Base-by-base conservation (phyloP, 30 jellyfish, hydroid and myxozoan genomes). In the Rhopilema esculentum region DNA sequence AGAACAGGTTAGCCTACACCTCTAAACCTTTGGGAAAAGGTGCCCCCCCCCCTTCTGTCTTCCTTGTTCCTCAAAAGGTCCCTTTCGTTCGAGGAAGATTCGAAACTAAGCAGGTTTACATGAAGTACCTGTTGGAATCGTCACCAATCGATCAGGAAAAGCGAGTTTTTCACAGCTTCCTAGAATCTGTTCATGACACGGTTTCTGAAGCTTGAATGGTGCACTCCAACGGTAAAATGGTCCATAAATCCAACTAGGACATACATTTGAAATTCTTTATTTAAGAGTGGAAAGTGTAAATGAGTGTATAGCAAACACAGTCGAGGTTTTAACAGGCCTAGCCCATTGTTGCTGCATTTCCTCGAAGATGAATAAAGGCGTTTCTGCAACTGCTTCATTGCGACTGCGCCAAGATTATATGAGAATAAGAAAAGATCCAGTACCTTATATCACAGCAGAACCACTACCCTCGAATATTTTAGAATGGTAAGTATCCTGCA, bases 361-460 rank as follows among this genome's bases (percentile, higher is more conserved):
- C 28, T 4, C 68, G 31, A 53, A 77, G 29, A 81, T 81, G 91
- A 81, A 81, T 31, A 83, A 73, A 78, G 66, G 93, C 76, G 90
- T 86, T 22, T 78, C 96, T 23, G 83, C 98, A 49, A 77, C 97
- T 27, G 98, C 98, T 8, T 82, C 98, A 8, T 84, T 97, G 16
- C 72, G 98, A 66, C 80, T 94, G 75, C 63, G 97, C 51, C 97
- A 94, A 66, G 98, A 94, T 70, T 94, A 94, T 63, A 87, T 94
- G 94, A 88, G 98, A 18, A 89, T 94, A 26, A 94, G 90, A 70
- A 94, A 85, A 28, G 98, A 94, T 69, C 98, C 98, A 16, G 98
- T 94, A 16, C 98, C 98, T 7, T 94, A 82, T 48, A 94, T 94
- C 61, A 93, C 97, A 16, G 98, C 98, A 6, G 98, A 94, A 66